A percentile compares a stretch with the other conserved stretches of the same genome.
Evolutionary conservation across 35 echinoderm and acorn worm species (phyloP).

Genomic region (Nesometra sesokonis): DNA sequence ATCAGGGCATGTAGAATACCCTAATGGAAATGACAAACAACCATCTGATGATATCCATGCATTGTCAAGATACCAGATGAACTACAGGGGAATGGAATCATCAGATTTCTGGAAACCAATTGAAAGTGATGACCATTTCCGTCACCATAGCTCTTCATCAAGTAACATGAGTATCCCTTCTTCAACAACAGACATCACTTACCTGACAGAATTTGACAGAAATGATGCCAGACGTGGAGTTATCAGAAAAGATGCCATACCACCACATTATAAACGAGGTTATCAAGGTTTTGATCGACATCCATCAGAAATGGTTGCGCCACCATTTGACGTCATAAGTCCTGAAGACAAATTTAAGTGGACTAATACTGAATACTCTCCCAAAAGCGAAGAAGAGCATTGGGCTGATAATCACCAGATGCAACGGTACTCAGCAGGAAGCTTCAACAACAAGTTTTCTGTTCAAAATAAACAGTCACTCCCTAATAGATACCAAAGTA

Average conservation of each 20-base stretch:
- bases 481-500: neutral
- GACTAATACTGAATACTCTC: neutral
- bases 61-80: neutral
- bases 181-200: neutral
- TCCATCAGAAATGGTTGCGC: neutral
- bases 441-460: neutral
- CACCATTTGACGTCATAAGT: neutral
- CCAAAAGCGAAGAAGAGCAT: neutral
- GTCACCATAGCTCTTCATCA: neutral
- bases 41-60: neutral
- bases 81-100: neutral
- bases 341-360: neutral
- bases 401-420: neutral
- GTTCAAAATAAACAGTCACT: neutral
- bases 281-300: neutral
- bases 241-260: neutral
- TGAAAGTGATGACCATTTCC: neutral
- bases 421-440: neutral
- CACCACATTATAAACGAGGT: neutral
- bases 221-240: neutral
- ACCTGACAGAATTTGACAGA: neutral
- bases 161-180: neutral
- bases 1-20: neutral
- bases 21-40: neutral
- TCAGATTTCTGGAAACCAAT: neutral